Conservation (phyloP, 2,888 invertebrate genomes). For the Linnaemya vulpina region DNA sequence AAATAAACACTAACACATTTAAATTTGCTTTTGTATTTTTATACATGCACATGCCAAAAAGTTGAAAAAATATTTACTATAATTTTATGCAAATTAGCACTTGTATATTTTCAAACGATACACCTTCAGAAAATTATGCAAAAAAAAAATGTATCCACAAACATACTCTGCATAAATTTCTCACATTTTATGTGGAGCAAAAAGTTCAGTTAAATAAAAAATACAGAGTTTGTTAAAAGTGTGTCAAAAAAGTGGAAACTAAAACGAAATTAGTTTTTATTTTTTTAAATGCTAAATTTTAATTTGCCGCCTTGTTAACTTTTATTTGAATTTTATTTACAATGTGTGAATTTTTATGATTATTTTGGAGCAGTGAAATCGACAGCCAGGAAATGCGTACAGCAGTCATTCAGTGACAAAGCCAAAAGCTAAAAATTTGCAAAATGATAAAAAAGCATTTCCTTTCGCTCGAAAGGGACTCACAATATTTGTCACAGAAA, state of each 20-base stretch:
- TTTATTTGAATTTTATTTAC: slow-evolving; percentile 65
- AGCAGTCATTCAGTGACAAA: not conserved
- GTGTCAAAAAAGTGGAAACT: slow-evolving; percentile 36
- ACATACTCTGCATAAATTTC: slow-evolving; percentile 25
- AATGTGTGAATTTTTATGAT: slow-evolving; percentile 58
- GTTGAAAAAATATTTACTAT: slow-evolving; percentile 50
- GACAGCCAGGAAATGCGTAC: too few species aligned
- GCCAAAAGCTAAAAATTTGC: not conserved
- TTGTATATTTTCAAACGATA: slow-evolving; percentile 47
- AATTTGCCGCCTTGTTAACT: slow-evolving; percentile 68
- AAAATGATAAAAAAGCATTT: slow-evolving; percentile 8
- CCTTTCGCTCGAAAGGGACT: slow-evolving; percentile 2
- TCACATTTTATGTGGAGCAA: slow-evolving; percentile 21
- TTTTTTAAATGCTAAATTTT: slow-evolving; percentile 63
- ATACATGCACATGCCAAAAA: not conserved
- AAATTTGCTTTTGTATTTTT: not conserved
- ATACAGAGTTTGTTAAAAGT: slow-evolving; percentile 38
- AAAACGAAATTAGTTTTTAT: slow-evolving; percentile 21
- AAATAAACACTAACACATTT: slow-evolving; percentile 44
- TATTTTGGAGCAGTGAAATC: not conserved
- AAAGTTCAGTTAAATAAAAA: slow-evolving; percentile 1
- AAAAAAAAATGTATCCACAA: not conserved
- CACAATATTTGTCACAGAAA: slow-evolving; percentile 1
- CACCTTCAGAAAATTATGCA: slow-evolving; percentile 35
- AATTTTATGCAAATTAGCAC: slow-evolving; percentile 59